Evolutionary conservation across 2,113 vertebrate species (phyloP).

Genomic region (Muntiacus reevesi): DNA sequence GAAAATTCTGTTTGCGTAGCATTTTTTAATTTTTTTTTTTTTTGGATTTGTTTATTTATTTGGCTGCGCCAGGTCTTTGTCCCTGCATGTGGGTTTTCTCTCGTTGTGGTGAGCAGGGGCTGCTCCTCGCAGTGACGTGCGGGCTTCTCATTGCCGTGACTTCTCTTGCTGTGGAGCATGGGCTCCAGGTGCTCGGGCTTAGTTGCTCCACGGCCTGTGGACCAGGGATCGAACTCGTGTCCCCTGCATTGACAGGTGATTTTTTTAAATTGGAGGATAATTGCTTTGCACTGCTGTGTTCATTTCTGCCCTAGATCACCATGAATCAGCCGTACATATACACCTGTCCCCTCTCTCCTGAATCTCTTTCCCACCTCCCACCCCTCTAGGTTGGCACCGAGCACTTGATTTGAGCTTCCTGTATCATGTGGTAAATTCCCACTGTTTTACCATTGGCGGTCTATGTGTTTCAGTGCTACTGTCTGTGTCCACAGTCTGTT

Average conservation of each 20-base stretch:
- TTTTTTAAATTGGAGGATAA: background rate
- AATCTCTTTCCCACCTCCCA: background rate
- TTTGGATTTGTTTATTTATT: background rate
- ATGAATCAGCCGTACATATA: background rate
- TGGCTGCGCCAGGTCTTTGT: background rate
- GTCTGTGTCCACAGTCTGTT: background rate
- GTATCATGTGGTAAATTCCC: background rate
- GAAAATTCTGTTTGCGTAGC: background rate
- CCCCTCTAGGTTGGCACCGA: background rate
- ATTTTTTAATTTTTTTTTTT: background rate
- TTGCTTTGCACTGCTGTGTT: background rate
- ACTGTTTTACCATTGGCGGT: background rate
- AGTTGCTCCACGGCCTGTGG: background rate
- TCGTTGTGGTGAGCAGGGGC: background rate
- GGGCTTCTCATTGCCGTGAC: background rate
- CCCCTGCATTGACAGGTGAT: background rate
- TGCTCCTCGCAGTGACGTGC: rapidly evolving
- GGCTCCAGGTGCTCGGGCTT: no score
- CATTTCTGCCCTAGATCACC: background rate
- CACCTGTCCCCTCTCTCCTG: background rate
- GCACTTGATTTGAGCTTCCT: background rate
- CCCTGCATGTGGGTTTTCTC: background rate
- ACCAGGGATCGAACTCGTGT: background rate
- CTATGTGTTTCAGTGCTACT: background rate
- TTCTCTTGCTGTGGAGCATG: background rate